phyloP scores from a whole-genome alignment of 2,888 invertebrate species.

The Plebejus argus region DNA sequence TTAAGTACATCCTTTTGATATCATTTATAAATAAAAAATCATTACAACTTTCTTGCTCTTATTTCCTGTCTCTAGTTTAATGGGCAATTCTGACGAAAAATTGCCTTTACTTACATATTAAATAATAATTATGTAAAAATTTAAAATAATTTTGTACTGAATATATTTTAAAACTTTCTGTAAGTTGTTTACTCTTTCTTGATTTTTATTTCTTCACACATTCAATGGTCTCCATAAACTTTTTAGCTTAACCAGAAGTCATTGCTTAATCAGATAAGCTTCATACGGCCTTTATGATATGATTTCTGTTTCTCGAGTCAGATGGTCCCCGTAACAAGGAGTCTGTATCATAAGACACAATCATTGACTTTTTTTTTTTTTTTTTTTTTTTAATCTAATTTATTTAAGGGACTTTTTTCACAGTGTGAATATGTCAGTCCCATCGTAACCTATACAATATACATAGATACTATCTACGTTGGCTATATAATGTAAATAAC shows the following conservation, averaged over 20 bases:
- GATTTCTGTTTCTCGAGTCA: constrained; percentile 1
- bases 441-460: no score
- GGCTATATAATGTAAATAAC: no score
- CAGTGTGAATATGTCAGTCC: no score
- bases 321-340: not conserved
- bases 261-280: constrained; percentile 1
- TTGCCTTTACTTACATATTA: not conserved
- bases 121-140: no score
- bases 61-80: not conserved
- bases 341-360: constrained; percentile 25
- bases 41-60: not conserved
- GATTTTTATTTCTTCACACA: not conserved
- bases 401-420: no score
- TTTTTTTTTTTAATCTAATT: no score
- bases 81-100: not conserved
- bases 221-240: not conserved
- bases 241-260: not conserved
- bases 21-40: not conserved
- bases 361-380: no score
- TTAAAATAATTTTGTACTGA: no score
- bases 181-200: not conserved
- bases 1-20: constrained; percentile 23
- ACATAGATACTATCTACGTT: no score
- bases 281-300: not conserved
- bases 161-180: not conserved